Evolutionary conservation across 2,888 invertebrate genomes (phyloP), one percentile per base, ranked within the genome.

Genomic region (Apomyelois bistriatella): DNA sequence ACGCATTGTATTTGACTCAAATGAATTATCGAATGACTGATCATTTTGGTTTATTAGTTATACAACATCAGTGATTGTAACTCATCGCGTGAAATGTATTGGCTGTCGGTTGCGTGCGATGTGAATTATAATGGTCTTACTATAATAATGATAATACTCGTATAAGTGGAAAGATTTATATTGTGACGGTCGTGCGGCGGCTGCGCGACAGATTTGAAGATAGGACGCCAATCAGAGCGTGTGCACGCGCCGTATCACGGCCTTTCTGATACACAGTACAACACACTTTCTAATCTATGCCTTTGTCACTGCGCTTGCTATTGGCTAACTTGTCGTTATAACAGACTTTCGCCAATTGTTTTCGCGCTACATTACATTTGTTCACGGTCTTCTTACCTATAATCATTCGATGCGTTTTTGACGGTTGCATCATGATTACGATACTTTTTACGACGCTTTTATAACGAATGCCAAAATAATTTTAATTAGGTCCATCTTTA

Each of bases 331-430:
- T 77, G 74, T 72, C 68, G 65, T 78, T 80, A 80, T 78, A 77
- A 72, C 76, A 76, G 77, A 88, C 89, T 90, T 90, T 90, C 90
- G 87, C 90, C 87, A 80, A 89, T 89, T 89, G 90, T 89, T 88
- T 89, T 87, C 86, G 88, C 82, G 85, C 80, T 80, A 76, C 80
- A 88, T 84, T 86, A 82, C 76, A 76, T 79, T 74, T 78, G 70
- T 82, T 79, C 76, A 81, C 74, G 79, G 76, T 73, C 70, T 76
- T 77, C 74, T 76, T 65, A 74, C 68, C 67, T 70, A 68, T 67
- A 72, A 80, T 75, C 74, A 76, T 72, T 65, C 64, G 70, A 76
- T 73, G 72, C 72, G 72, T 76, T 72, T 70, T 62, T 54, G 64
- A 58, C 53, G 57, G 64, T 85, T 85, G 72, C 82, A 74, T 82